Conservation (phyloP, 2,113 vertebrate genomes). For the Sorex fumeus region DNA sequence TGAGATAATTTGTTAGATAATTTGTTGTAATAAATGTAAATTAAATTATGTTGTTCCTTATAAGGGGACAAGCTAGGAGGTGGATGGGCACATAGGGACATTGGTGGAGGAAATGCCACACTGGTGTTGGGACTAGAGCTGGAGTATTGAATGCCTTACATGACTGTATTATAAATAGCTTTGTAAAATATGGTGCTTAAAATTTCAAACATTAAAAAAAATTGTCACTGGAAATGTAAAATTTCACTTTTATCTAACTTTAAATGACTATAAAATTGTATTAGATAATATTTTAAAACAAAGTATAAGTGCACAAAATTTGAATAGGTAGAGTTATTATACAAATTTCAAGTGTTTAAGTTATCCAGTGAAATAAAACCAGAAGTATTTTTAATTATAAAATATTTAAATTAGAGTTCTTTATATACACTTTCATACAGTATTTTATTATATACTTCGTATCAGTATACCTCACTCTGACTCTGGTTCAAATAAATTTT, state of each 20-base stretch:
- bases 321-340: background rate
- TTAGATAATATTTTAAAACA: background rate
- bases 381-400: constrained; percentile 23
- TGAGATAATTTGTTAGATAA: too few relatives aligned
- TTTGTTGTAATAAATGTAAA: too few relatives aligned
- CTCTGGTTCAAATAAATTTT: background rate
- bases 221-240: background rate
- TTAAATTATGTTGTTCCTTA: too few relatives aligned
- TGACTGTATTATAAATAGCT: too few relatives aligned
- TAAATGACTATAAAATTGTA: background rate
- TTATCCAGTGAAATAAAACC: background rate
- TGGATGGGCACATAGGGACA: too few relatives aligned
- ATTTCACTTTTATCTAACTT: background rate
- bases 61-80: too few relatives aligned
- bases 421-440: constrained; percentile 12
- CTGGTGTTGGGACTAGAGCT: too few relatives aligned
- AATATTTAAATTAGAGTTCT: background rate
- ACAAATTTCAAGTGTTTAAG: background rate
- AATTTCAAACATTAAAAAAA: background rate
- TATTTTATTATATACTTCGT: background rate
- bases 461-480: background rate
- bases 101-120: too few relatives aligned
- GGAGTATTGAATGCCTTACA: too few relatives aligned
- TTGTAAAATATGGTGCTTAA: too few relatives aligned
- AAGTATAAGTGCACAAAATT: constrained; percentile 19